Evolutionary conservation across 2,797 vertebrate genomes (phyloP), one percentile per base, ranked within the genome.

Genomic region (Enteromius thamalakanensis): DNA sequence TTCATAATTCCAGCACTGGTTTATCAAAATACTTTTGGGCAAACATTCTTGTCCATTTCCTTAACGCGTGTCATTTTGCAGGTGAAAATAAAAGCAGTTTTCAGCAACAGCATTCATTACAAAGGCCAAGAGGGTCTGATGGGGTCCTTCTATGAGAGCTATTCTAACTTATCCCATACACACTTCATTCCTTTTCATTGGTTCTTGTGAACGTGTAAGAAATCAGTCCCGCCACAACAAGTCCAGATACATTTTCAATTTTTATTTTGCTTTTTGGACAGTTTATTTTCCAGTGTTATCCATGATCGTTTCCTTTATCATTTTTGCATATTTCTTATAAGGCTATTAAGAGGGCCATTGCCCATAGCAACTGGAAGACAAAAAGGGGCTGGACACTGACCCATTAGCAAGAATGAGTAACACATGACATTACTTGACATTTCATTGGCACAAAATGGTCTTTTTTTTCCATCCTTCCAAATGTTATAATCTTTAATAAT

Each of bases 211-310:
- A 76, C 10, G 23, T 29, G 23, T 32, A 68, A 68, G 1, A n/a
- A 76, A 51, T 23, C 15, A 64, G 55, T 65, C 72, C 23, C 23
- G 10, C 5, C 7, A 14, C 12, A 69, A 77, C 65, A 80, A 75
- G n/a, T n/a, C 64, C 78, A 58, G 47, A 78, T 60, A 76, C 69
- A 82, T 94, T 96, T 94, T 92, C 72, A 90, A 94, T 95, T 96
- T 95, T 95, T 94, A 94, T 95, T 89, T 90, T 85, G 92, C 92
- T 90, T 91, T 95, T 95, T 95, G 94, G 94, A 94, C 92, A 93
- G 91, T 94, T 97, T 96, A 94, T 96, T 97, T 96, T 97, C 97
- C 97, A 98, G 96, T 96, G 96, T 97, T 95, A 96, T 96, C 97
- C 96, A 92, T 94, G 95, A 95, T 94, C 92, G 94, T 96, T 96